Evolutionary conservation across 2,888 invertebrate genomes (phyloP), one percentile per base, ranked within the genome.

Genomic region (Pogonocherus hispidulus): DNA sequence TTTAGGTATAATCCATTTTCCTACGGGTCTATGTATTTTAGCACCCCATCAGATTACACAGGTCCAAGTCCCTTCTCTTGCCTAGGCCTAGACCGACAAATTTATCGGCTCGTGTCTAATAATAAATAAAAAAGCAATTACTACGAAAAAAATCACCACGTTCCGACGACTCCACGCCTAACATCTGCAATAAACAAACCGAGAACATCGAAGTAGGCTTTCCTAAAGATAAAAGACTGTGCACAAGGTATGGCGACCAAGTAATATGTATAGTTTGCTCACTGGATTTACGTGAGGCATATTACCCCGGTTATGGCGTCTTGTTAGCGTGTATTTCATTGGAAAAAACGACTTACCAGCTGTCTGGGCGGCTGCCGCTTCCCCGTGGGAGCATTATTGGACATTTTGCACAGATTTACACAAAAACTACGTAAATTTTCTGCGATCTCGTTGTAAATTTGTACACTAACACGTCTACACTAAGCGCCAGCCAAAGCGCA

Each of bases 301-400:
- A 87, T 88, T 87, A 87, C 87, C 87, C 87, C 87, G 88, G 88
- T 88, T 88, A 90, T 90, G 90, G 90, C 90, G 89, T 88, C 80
- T 72, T 56, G 22, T 60, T 23, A 63, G 59, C 14, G 19, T 16
- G 11, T 44, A 35, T 23, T 51, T 18, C 14, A 22, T 35, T 19
- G 47, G 56, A 74, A 71, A 5, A 70, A 63, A 16, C 67, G 85
- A 89, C 90, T 89, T 85, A 90, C 90, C 88, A 90, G 87, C 81
- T 90, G 90, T 78, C 90, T 88, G 73, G 89, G 85, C 81, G 88
- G 87, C 85, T 89, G 89, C 85, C 88, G 87, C 85, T 89, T 89
- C 79, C 82, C 86, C 83, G 85, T 87, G 82, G 88, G 87, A 86
- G 88, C 87, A 71, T 71, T 78, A 74, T 77, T 76, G 75, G 80